Evolutionary conservation across 2,888 invertebrate species (phyloP), one percentile per base, ranked within the genome.

Genomic region (Zaprionus obscuricornis): DNA sequence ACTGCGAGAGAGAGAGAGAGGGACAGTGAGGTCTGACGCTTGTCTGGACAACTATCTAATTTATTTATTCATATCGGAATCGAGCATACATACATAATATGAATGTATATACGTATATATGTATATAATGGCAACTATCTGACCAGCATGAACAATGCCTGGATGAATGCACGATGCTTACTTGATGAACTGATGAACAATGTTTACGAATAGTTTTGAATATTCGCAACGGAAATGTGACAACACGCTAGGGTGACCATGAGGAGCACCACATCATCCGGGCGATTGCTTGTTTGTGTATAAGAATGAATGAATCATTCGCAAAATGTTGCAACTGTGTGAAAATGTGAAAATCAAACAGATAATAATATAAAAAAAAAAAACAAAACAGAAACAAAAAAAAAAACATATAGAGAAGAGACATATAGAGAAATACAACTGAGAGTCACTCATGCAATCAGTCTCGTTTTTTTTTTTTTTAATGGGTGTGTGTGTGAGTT

Each of bases 171-270:
- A 11, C 4, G 7, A 33, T 33, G 3, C 33, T n/a, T n/a, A n/a
- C n/a, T n/a, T n/a, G 8, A 6, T 4, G 5, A 4, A 24, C 24
- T 24, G 5, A 24, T 24, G 8, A 6, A 24, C 24, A 6, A n/a
- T n/a, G n/a, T n/a, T n/a, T n/a, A n/a, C n/a, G n/a, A 34, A 20
- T 51, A 17, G 11, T 36, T 45, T 33, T 39, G 42, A 59, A 47
- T 72, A 69, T 78, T 82, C 47, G 82, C 82, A 74, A 66, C 78
- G 78, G 78, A 78, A 83, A 75, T 78, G 78, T 56, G 79, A 79
- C 83, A 76, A 36, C 83, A 78, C 74, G 83, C 60, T 67, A 82
- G 51, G 55, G 40, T 73, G 64, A 18, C 47, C 43, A 58, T 64
- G 55, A 57, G 34, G 49, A 24, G 40, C n/a, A 36, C 43, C 20